Percentiles rank a stretch among this genome's conserved stretches.
Evolutionary conservation across 2,113 vertebrate genomes (phyloP).

Genomic region (Reinhardtius hippoglossoides): DNA sequence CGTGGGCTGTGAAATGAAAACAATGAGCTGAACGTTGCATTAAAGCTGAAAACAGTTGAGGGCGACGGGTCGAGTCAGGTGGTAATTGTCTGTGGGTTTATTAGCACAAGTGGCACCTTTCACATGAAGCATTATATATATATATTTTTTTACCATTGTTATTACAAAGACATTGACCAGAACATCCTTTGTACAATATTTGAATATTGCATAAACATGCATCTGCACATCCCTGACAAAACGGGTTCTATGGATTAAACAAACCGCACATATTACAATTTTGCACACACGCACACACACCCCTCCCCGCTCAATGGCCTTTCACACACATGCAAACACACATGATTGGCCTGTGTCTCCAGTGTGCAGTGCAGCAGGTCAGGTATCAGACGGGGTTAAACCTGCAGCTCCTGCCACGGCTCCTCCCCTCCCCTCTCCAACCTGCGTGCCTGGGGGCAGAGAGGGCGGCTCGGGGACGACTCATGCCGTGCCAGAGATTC

Average conservation of each 20-base stretch:
- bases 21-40: not conserved
- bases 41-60: not conserved
- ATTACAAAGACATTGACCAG: not conserved
- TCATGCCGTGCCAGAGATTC: conserved; percentile 84
- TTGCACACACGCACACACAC: not conserved
- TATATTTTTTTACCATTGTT: too few species aligned
- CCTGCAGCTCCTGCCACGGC: conserved; percentile 42
- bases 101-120: not conserved
- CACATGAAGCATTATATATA: too few species aligned
- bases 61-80: not conserved
- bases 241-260: not conserved
- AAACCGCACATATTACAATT: not conserved
- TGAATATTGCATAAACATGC: not conserved
- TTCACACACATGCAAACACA: not conserved
- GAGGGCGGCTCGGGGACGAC: conserved; percentile 59
- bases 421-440: conserved; percentile 51
- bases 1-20: not conserved
- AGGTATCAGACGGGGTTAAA: conserved; percentile 63
- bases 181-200: not conserved
- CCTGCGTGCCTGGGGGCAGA: conserved; percentile 57
- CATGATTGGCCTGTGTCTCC: conserved; percentile 11
- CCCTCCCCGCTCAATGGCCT: not conserved
- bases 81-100: not conserved
- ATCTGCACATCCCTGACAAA: not conserved
- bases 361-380: conserved; percentile 43